phyloP scores from a whole-genome alignment of 2,797 vertebrate species.

The Stomatorhinus walkeri region DNA sequence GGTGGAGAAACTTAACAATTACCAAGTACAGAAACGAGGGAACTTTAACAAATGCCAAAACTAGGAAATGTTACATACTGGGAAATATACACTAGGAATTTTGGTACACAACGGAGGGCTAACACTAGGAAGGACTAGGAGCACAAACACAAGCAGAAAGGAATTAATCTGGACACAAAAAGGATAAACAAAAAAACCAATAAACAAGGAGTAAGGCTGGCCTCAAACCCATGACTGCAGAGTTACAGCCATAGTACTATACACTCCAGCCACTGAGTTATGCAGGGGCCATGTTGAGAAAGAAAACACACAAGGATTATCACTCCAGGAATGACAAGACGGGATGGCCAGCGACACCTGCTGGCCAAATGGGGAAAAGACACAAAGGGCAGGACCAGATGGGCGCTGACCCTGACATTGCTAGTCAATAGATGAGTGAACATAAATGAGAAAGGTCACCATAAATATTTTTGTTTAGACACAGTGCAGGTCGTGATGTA shows the following conservation, averaged over 20 bases:
- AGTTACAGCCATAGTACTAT: too few species aligned
- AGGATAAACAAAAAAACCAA: background rate
- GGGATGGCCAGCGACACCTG: background rate
- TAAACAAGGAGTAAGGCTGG: background rate
- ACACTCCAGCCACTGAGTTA: background rate
- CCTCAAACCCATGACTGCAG: too few species aligned
- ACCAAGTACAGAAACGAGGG: background rate
- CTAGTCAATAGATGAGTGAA: background rate
- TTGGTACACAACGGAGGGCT: background rate
- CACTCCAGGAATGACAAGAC: background rate
- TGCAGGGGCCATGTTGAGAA: background rate
- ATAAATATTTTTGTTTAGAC: background rate
- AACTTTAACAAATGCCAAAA: background rate
- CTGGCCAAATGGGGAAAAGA: background rate
- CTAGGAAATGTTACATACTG: background rate
- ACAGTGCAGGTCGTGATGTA: background rate
- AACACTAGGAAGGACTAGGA: background rate
- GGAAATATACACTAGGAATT: background rate
- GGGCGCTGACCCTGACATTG: background rate
- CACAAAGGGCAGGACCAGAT: background rate
- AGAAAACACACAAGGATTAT: background rate
- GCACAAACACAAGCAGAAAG: background rate
- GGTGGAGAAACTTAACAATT: too few species aligned
- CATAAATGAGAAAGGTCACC: background rate
- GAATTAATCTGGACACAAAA: background rate